phyloP scores from a whole-genome alignment of 2,797 vertebrate species.

The Leptoclinus maculatus region DNA sequence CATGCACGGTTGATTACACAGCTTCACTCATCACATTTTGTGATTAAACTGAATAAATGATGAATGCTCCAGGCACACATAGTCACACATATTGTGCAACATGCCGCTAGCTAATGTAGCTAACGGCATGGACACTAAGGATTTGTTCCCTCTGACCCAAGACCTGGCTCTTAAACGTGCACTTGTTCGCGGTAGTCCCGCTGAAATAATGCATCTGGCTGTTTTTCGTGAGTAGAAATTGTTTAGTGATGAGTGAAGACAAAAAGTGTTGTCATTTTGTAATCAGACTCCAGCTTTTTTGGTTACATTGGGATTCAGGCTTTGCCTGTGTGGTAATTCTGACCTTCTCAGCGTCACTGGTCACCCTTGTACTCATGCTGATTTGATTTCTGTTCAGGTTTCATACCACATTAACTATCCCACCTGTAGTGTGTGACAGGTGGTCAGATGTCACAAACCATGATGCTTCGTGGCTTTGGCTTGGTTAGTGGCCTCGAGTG shows the following conservation, averaged over 20 bases:
- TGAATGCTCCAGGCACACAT: constrained; percentile 22
- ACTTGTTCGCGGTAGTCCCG: not conserved
- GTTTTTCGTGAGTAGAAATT: not conserved
- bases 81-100: not conserved
- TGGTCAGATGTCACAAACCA: constrained; percentile 28
- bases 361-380: constrained; percentile 1
- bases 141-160: constrained; percentile 2
- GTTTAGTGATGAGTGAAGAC: not conserved
- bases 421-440: constrained; percentile 36
- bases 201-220: not conserved
- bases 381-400: constrained; percentile 44
- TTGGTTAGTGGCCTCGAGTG: constrained; percentile 20
- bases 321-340: constrained; percentile 8
- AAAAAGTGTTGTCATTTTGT: not conserved
- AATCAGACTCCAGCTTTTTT: not conserved
- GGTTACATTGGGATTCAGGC: constrained; percentile 1
- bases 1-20: constrained; percentile 38
- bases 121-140: not conserved
- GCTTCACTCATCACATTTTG: constrained; percentile 37
- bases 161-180: not conserved
- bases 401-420: constrained; percentile 48
- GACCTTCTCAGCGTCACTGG: not conserved
- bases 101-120: not conserved
- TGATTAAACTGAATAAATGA: constrained; percentile 21
- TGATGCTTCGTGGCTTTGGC: constrained; percentile 2